Conservation (phyloP, 2,113 vertebrate species). For the Pseudopodoces humilis region DNA sequence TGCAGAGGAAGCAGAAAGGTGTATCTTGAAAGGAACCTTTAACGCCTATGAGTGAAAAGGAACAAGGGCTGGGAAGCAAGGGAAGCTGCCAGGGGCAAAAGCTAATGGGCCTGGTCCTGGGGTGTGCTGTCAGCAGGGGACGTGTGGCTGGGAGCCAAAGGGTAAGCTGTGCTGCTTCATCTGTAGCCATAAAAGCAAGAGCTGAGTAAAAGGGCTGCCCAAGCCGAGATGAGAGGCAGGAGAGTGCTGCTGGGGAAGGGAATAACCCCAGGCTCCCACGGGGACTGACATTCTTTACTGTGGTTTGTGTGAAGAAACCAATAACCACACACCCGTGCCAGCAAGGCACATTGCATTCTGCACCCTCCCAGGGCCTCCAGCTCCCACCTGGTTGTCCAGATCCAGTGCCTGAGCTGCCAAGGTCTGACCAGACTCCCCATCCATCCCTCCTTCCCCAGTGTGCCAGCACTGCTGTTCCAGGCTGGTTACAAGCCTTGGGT, state of each 20-base stretch:
- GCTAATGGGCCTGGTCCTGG: slow-evolving; percentile 26
- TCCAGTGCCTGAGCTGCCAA: background rate
- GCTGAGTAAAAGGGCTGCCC: background rate
- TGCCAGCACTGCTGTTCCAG: background rate
- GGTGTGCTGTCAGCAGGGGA: background rate
- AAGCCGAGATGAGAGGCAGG: background rate
- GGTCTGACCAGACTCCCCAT: background rate
- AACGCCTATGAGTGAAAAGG: background rate
- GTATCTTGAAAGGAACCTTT: slow-evolving; percentile 46
- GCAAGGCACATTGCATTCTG: fast-evolving
- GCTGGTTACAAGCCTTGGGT: background rate
- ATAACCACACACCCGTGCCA: background rate
- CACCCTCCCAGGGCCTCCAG: background rate
- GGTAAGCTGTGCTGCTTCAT: background rate
- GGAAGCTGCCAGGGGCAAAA: slow-evolving; percentile 21
- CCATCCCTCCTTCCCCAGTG: background rate
- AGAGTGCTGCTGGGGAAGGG: background rate
- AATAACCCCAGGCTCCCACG: background rate
- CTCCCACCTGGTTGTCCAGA: background rate
- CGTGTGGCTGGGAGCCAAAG: background rate
- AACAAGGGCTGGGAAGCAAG: background rate
- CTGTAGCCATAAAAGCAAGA: background rate
- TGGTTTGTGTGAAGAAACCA: background rate
- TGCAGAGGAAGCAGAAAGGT: slow-evolving; percentile 48
- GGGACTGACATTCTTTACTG: background rate